Evolutionary conservation across 2,888 invertebrate genomes (phyloP).

Genomic region (Callyntrura sp.): DNA sequence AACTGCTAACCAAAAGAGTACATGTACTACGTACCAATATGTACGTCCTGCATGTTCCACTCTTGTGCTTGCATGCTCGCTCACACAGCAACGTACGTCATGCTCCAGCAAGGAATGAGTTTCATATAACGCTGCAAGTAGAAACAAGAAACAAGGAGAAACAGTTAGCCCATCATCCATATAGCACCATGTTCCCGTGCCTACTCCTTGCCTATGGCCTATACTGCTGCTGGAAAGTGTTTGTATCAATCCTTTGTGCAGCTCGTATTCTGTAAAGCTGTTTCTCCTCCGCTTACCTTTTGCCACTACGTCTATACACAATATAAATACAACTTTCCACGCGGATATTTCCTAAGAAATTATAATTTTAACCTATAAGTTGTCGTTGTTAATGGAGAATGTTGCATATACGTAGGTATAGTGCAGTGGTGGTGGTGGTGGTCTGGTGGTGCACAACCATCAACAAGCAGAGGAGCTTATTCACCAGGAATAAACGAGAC

Average conservation of each 20-base stretch:
- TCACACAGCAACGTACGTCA: too few relatives aligned
- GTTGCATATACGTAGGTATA: constrained; percentile 16
- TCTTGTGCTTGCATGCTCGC: not conserved
- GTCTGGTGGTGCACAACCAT: too few relatives aligned
- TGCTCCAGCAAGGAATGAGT: too few relatives aligned
- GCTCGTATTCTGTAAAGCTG: constrained; percentile 17
- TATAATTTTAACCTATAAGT: not conserved
- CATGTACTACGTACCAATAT: not conserved
- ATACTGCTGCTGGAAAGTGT: constrained; percentile 57
- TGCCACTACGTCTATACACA: not conserved
- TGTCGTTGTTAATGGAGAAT: constrained; percentile 18
- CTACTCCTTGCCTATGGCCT: not conserved
- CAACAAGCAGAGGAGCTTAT: constrained; percentile 15
- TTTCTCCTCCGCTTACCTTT: constrained; percentile 34
- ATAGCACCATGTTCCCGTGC: too few relatives aligned
- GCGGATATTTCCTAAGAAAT: constrained; percentile 25
- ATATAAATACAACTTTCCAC: constrained; percentile 13
- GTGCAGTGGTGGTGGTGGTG: too few relatives aligned
- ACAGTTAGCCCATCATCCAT: too few relatives aligned
- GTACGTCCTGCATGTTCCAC: not conserved
- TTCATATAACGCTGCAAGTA: too few relatives aligned
- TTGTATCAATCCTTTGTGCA: constrained; percentile 57
- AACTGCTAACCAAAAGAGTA: constrained; percentile 37
- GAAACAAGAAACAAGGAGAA: too few relatives aligned
- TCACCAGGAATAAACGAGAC: not conserved